Base-by-base conservation (phyloP, 2,888 invertebrate species). In the Geotrupes spiniger region DNA sequence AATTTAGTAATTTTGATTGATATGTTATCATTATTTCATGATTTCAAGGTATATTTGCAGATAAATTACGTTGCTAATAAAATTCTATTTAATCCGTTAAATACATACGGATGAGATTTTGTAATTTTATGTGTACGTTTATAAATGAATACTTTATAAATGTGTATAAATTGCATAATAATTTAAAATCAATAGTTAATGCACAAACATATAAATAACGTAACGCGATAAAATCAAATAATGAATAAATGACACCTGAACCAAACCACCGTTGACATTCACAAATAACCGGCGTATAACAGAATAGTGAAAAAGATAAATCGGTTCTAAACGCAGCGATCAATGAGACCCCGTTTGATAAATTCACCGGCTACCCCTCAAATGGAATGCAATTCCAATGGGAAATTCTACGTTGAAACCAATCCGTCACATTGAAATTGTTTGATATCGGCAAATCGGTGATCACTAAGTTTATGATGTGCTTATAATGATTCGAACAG, bases 401-500 rank as follows among this genome's bases (percentile, higher is more conserved):
- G 66, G 67, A 67, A 67, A 69, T 67, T 65, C 62, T 63, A 64
- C 58, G 63, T 60, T 59, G 63, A 62, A 65, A 64, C 63, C 62
- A 64, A 69, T 67, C 63, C 61, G 67, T 66, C 67, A 63, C 62
- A 16, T 21, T 14, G 44, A 36, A 47, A 47, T 47, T 47, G 29
- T 36, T 36, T 28, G 44, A 44, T 31, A 66, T 64, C 63, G 53
- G 39, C 52, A 63, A 63, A 66, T 64, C 64, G 62, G 57, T 57
- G 63, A 65, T 66, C 64, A 57, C 53, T 62, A 57, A 63, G 61
- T 64, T 64, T 62, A 65, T 66, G 64, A 66, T 64, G 59, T 60
- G 62, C 60, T 66, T 61, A 60, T 63, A 64, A 63, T 64, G 60
- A 63, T 60, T 56, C 54, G 50, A 57, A 56, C 53, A 56, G 58